Percentiles rank a stretch among this genome's conserved stretches.
These are phyloP conservation scores for Chlamydotis undulata DNA, from an alignment of 2,113 vertebrate genomes.

Conservation along the genomic window DNA sequence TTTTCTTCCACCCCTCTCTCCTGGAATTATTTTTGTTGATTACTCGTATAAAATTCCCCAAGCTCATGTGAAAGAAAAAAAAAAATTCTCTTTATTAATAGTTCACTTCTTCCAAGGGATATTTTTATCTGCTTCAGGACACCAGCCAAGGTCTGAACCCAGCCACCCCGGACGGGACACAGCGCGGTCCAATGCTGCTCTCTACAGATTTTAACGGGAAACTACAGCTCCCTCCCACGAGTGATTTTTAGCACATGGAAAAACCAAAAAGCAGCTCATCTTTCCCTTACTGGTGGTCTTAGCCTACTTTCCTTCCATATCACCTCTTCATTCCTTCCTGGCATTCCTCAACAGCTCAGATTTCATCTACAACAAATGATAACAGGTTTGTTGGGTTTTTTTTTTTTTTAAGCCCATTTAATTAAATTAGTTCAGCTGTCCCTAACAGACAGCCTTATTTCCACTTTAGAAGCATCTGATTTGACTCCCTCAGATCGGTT, in stretches of 20 bases:
- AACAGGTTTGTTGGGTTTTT: not conserved
- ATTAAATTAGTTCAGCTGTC: not conserved
- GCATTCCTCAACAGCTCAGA: not conserved
- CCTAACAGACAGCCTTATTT: not conserved
- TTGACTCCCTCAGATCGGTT: not conserved
- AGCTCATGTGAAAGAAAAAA: not conserved
- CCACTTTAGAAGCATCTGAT: not conserved
- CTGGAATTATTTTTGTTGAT: not conserved
- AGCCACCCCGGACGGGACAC: accelerated
- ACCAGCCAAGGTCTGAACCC: not conserved
- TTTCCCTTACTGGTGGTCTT: not conserved
- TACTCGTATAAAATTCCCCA: not conserved
- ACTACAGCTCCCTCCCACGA: not conserved
- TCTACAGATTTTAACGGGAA: not conserved
- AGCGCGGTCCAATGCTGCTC: constrained; percentile 21
- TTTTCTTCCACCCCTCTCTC: not conserved
- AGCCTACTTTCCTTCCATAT: not conserved
- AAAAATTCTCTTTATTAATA: not conserved
- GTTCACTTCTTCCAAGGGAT: not conserved
- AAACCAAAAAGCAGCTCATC: not conserved
- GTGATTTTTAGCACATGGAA: not conserved
- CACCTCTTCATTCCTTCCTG: not conserved
- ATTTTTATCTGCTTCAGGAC: not conserved
- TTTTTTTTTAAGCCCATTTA: not conserved
- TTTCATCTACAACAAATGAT: not conserved